A percentile compares a stretch with the other conserved stretches of the same genome.
Evolutionary conservation across 2,797 vertebrate genomes (phyloP).

Genomic region (Sitta carolinensis): DNA sequence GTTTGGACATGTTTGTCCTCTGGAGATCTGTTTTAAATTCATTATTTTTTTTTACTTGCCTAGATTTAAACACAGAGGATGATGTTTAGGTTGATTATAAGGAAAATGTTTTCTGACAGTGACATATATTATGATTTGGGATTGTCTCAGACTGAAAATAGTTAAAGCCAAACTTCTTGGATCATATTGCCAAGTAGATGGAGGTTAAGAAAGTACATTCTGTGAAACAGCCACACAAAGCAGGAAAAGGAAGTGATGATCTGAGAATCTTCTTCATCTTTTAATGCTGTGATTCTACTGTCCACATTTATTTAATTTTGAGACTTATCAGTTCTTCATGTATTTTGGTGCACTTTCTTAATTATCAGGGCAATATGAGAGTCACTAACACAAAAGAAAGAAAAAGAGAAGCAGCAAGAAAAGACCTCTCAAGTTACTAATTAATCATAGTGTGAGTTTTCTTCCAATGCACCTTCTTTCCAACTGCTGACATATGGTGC

Average conservation of each 20-base stretch:
- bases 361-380: not conserved
- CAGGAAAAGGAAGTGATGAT: not conserved
- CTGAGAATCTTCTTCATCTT: not conserved
- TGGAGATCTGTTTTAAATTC: not conserved
- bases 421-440: not conserved
- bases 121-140: not conserved
- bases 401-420: not conserved
- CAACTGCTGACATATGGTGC: not conserved
- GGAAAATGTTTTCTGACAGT: not conserved
- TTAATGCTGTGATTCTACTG: not conserved
- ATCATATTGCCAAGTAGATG: not conserved
- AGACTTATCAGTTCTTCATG: not conserved
- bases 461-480: not conserved
- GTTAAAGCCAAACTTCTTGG: not conserved
- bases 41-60: not conserved
- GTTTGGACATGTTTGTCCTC: not conserved
- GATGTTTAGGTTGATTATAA: not conserved
- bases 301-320: not conserved
- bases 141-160: not conserved
- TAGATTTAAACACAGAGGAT: not conserved
- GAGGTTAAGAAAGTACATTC: not conserved
- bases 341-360: not conserved
- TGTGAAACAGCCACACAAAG: not conserved
- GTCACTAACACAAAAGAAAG: not conserved
- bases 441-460: not conserved